Conservation (phyloP, 2,113 vertebrate genomes). For the Dipodomys stephensi region DNA sequence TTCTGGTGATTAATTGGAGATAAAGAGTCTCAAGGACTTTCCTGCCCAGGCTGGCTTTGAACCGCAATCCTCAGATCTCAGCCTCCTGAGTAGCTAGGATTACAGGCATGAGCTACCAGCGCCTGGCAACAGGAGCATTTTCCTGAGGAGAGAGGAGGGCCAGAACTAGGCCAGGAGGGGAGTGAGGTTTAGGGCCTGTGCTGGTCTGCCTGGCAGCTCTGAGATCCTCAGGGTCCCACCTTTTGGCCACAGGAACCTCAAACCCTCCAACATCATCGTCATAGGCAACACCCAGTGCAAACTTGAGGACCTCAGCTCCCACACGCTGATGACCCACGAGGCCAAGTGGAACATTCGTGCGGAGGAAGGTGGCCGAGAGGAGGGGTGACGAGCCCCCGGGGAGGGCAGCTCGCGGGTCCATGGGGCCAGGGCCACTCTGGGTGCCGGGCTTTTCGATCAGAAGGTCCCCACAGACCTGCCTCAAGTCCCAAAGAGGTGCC, state of each 20-base stretch:
- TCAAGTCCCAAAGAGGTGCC: background rate
- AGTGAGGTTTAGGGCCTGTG: background rate
- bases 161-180: background rate
- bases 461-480: background rate
- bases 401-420: background rate
- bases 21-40: too few relatives aligned
- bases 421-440: background rate
- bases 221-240: background rate
- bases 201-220: background rate
- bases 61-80: too few relatives aligned
- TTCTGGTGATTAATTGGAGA: too few relatives aligned
- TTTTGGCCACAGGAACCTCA: conserved; percentile 88
- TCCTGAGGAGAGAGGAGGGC: background rate
- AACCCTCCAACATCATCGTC: conserved; percentile 89
- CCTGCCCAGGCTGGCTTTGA: too few relatives aligned
- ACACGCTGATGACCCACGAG: conserved; percentile 83
- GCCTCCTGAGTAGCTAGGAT: too few relatives aligned
- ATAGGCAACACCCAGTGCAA: conserved; percentile 78
- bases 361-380: conserved; percentile 81
- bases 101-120: too few relatives aligned
- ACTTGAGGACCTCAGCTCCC: conserved; percentile 86
- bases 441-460: background rate
- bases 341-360: conserved; percentile 86
- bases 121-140: background rate
- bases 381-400: background rate